Base-by-base conservation (phyloP, 2,888 invertebrate species). In the Hedychridium roseum region DNA sequence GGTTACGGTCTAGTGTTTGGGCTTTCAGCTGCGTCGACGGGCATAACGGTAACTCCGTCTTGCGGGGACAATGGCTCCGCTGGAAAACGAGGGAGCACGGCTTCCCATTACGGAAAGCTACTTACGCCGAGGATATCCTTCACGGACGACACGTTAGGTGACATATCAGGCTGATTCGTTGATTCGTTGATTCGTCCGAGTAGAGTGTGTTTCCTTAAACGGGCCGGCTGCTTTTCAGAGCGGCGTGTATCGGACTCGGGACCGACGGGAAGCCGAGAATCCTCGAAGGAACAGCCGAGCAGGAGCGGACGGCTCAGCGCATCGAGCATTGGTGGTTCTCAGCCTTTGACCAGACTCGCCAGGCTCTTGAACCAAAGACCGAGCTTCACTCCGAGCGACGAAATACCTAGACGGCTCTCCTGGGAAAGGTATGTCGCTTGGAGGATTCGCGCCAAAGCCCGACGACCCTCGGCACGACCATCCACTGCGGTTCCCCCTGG, bases 361-460 rank as follows among this genome's bases (percentile, higher is more conserved):
- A 80, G 82, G 55, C 76, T 85, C 46, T 79, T 85, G 57, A 85
- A 84, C 73, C 85, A 85, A 65, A 78, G 81, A 48, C 73, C 76
- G 32, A 76, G 74, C 61, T 74, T 76, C 52, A 74, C 73, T 20
- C 74, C 76, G 7, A 73, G 73, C 49, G 82, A 82, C 60, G 82
- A 82, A 60, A 78, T 81, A 53, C 81, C 82, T 18, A 76, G 84
- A 43, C 79, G 84, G 41, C 76, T 84, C 50, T 83, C 83, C 36
- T 84, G 84, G 84, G 84, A 84, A 64, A 81, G 82, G 84, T 84
- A 54, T 15, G 41, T 35, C 11, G 16, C 11, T 21, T 27, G 23
- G 23, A 9, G 9, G n/a, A n/a, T n/a, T n/a, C n/a, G n/a, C n/a
- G n/a, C n/a, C n/a, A n/a, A n/a, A n/a, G n/a, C n/a, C n/a, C n/a